phyloP scores from a whole-genome alignment of 2,113 vertebrate genomes.

The Actenoides lindsayi region DNA sequence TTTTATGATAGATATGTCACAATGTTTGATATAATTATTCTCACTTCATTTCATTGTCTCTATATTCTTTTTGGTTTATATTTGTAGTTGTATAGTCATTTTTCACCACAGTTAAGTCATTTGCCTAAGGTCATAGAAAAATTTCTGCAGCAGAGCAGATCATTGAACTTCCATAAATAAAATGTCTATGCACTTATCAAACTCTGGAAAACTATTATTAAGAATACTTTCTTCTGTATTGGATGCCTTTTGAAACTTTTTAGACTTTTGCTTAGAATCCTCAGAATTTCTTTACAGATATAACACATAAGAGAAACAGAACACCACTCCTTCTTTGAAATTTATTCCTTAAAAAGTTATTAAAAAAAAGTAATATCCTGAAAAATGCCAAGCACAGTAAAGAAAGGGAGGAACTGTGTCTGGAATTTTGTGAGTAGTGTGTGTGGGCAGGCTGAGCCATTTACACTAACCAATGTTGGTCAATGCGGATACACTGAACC shows the following conservation, averaged over 20 bases:
- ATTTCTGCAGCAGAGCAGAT: not conserved
- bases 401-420: not conserved
- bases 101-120: not conserved
- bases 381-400: not conserved
- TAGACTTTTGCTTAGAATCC: not conserved
- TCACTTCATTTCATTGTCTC: not conserved
- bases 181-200: not conserved
- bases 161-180: fast-evolving
- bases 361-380: not conserved
- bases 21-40: not conserved
- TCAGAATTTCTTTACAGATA: not conserved
- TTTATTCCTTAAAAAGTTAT: not conserved
- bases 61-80: not conserved
- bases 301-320: not conserved
- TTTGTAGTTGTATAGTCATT: not conserved
- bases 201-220: not conserved
- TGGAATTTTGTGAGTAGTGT: not conserved
- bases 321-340: not conserved
- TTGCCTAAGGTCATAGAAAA: not conserved
- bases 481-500: not conserved
- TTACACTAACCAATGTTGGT: not conserved
- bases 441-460: not conserved
- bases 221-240: not conserved
- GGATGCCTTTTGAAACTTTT: not conserved
- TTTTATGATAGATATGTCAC: not conserved